phyloP scores from a whole-genome alignment of 2,888 invertebrate genomes.

The Papilio elwesi region DNA sequence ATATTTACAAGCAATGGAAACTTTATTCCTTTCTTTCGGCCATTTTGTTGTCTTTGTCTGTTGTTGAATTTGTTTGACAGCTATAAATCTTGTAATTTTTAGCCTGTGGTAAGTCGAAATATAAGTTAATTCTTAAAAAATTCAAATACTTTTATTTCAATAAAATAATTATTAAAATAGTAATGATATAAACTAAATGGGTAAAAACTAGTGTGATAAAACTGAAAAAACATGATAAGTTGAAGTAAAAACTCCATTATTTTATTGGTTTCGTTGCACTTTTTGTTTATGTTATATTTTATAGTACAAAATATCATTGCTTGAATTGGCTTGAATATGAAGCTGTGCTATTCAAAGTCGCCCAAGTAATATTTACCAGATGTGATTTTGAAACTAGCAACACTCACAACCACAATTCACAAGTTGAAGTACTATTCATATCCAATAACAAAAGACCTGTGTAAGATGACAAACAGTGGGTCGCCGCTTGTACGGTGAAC shows the following conservation, averaged over 20 bases:
- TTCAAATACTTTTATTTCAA: not conserved
- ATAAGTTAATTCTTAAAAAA: not conserved
- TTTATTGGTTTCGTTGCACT: no score
- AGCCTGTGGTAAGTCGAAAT: not conserved
- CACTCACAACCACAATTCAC: not conserved
- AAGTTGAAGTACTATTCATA: not conserved
- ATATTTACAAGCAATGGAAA: slow-evolving; percentile 58
- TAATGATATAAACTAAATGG: no score
- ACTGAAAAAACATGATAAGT: no score
- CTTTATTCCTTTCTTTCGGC: slow-evolving; percentile 77
- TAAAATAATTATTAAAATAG: no score
- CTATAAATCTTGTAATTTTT: not conserved
- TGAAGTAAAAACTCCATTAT: no score
- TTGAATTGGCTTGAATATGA: no score
- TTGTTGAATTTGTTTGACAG: slow-evolving; percentile 20
- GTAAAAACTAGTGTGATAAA: no score
- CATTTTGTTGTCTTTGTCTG: slow-evolving; percentile 59
- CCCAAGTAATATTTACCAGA: no score
- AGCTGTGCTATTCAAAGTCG: no score
- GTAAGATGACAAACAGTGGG: no score
- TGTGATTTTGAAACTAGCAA: not conserved
- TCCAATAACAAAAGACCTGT: slow-evolving; percentile 5
- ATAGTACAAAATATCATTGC: no score
- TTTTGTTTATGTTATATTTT: no score
- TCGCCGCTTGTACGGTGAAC: not conserved